phyloP scores from a whole-genome alignment of 2,888 invertebrate genomes.

The Ctenicera cuprea region DNA sequence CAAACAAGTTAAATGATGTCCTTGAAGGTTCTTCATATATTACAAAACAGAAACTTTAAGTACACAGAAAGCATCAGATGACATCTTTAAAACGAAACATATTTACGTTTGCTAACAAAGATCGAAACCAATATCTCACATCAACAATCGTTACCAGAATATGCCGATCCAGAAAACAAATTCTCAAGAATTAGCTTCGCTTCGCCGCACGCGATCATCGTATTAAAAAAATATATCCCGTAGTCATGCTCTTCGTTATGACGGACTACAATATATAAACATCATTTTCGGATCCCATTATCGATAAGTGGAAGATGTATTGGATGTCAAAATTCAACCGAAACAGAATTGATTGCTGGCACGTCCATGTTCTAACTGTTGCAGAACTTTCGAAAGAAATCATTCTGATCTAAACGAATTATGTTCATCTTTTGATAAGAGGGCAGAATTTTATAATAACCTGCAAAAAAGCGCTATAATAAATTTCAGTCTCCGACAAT shows the following conservation, averaged over 20 bases:
- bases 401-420: too few relatives aligned
- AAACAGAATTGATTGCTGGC: background rate
- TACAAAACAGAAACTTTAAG: too few relatives aligned
- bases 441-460: too few relatives aligned
- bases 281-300: constrained; percentile 4
- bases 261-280: constrained; percentile 1
- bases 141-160: background rate
- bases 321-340: background rate
- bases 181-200: background rate
- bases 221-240: background rate
- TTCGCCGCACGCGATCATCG: background rate
- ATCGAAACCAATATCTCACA: background rate
- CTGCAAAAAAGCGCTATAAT: background rate
- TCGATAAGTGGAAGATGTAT: constrained; percentile 18
- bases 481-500: constrained; percentile 7
- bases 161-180: background rate
- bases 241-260: constrained; percentile 2
- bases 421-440: too few relatives aligned
- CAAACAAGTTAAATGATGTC: background rate
- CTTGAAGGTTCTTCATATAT: too few relatives aligned
- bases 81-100: too few relatives aligned
- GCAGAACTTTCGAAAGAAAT: too few relatives aligned
- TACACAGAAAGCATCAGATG: too few relatives aligned
- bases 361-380: too few relatives aligned
- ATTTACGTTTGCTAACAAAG: background rate